Evolutionary conservation across 2,113 vertebrate species (phyloP).

Genomic region (Bos taurus): ARS-UCD2.0 NC_037329.1:101657001-101657500

Average conservation of each 20-base stretch:
- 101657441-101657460: background rate
- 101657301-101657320: background rate
- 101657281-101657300: background rate
- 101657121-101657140: background rate
- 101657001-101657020: background rate
- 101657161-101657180: background rate
- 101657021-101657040: background rate
- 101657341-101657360: background rate
- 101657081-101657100: constrained; percentile 1
- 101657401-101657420: background rate
- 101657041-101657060: background rate
- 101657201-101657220: background rate
- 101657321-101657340: background rate
- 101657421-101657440: background rate
- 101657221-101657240: background rate
- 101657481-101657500: background rate
- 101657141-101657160: background rate
- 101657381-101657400: constrained; percentile 5
- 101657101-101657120: background rate
- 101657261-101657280: background rate
- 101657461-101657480: background rate
- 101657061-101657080: background rate
- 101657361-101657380: constrained; percentile 15
- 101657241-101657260: background rate
- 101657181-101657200: background rate